These are phyloP conservation scores for Oithona nana DNA, from an alignment of 2,888 invertebrate genomes.

Conservation along the genomic window DNA sequence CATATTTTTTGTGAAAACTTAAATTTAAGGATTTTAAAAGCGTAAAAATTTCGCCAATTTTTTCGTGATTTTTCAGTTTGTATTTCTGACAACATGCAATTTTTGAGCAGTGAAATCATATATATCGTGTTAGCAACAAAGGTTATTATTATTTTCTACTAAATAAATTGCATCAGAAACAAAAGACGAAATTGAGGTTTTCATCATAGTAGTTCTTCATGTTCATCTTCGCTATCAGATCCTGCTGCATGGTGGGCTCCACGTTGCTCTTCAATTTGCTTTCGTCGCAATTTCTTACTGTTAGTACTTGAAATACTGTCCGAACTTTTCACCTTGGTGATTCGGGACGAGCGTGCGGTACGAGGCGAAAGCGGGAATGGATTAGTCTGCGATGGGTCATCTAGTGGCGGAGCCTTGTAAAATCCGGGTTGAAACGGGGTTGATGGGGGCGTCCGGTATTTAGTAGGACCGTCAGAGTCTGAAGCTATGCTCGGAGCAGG, in stretches of 20 bases:
- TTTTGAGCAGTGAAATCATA: no score
- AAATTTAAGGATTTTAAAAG: no score
- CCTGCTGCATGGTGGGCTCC: no score
- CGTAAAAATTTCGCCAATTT: no score
- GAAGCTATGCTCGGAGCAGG: not conserved
- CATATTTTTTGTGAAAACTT: no score
- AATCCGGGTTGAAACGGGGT: constrained; percentile 12
- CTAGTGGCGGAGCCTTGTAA: not conserved
- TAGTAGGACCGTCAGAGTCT: not conserved
- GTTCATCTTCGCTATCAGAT: not conserved
- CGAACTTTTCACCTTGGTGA: not conserved
- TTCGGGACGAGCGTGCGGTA: no score
- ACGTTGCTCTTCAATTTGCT: not conserved
- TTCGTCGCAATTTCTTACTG: not conserved
- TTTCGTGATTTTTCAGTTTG: no score
- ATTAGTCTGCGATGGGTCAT: not conserved
- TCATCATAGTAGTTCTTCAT: not conserved
- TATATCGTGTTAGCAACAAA: no score
- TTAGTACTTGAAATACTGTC: not conserved
- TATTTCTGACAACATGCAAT: no score
- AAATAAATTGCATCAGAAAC: not conserved
- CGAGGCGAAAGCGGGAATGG: not conserved
- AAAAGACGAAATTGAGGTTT: not conserved
- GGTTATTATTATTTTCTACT: no score
- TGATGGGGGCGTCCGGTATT: not conserved